Percentiles rank a stretch among this genome's conserved stretches.
Evolutionary conservation across 1,140 invertebrate genomes (phyloP).

Genomic region (Maniola jurtina): DNA sequence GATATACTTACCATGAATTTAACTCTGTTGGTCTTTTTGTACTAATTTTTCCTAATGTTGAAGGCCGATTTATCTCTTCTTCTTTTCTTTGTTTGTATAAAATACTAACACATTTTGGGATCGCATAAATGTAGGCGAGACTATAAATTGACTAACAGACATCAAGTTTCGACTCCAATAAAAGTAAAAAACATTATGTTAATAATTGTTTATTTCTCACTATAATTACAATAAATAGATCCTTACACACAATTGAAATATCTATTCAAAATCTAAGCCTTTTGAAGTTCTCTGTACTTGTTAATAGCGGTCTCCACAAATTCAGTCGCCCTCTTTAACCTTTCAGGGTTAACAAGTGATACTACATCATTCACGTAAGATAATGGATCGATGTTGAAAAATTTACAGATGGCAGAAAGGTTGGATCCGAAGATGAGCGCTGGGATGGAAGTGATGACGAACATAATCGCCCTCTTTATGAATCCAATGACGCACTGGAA

Average conservation of each 20-base stretch:
- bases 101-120: no score
- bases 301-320: conserved; percentile 39
- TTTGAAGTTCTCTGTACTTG: conserved; percentile 26
- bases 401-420: conserved; percentile 33
- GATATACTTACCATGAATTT: background rate
- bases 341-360: conserved; percentile 26
- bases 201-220: background rate
- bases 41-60: no score
- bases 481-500: conserved; percentile 29
- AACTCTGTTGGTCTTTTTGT: background rate
- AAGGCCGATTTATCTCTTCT: no score
- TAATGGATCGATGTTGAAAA: conserved; percentile 14
- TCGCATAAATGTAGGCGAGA: no score
- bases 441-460: conserved; percentile 14
- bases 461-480: conserved; percentile 26
- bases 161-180: background rate
- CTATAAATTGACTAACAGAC: background rate
- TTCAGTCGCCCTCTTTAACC: conserved; percentile 33
- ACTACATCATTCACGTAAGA: background rate
- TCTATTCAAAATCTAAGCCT: background rate
- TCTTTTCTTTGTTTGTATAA: no score
- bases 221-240: conserved; percentile 8
- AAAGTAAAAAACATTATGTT: background rate
- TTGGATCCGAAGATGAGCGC: conserved; percentile 36
- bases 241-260: background rate